Evolutionary conservation across 1,140 invertebrate species (phyloP).

Genomic region (Mizuhopecten yessoensis): DNA sequence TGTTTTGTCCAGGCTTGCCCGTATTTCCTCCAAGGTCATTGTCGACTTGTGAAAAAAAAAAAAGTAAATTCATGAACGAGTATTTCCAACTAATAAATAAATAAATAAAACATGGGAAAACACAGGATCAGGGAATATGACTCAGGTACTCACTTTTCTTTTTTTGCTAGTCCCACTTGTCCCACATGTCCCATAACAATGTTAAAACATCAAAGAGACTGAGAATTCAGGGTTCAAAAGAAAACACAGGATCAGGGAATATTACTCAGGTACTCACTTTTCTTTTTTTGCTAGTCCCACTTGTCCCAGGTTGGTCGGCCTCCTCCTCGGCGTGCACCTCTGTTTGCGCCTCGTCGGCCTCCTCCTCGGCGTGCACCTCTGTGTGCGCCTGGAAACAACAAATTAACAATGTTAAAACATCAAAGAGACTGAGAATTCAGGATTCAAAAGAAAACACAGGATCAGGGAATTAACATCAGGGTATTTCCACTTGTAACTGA

Average conservation of each 20-base stretch:
- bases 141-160: conserved; percentile 16
- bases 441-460: too few species aligned
- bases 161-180: conserved; percentile 26
- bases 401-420: conserved; percentile 30
- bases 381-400: conserved; percentile 24
- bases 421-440: too few species aligned
- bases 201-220: conserved; percentile 28
- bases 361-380: conserved; percentile 21
- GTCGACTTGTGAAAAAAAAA: too few species aligned
- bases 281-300: conserved; percentile 23
- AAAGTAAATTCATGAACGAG: too few species aligned
- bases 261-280: neutral
- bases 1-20: too few species aligned
- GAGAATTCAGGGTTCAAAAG: too few species aligned
- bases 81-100: too few species aligned
- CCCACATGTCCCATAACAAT: neutral
- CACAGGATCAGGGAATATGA: neutral
- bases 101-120: too few species aligned
- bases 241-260: conserved; percentile 24
- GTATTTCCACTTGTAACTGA: too few species aligned
- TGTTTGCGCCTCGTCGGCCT: conserved; percentile 10
- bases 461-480: conserved; percentile 26
- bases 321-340: too few species aligned
- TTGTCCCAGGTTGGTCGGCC: conserved; percentile 22
- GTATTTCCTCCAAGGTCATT: too few species aligned